Evolutionary conservation across 2,797 vertebrate species (phyloP), one percentile per base, ranked within the genome.

Genomic region (Sebastiscus albofasciatus): DNA sequence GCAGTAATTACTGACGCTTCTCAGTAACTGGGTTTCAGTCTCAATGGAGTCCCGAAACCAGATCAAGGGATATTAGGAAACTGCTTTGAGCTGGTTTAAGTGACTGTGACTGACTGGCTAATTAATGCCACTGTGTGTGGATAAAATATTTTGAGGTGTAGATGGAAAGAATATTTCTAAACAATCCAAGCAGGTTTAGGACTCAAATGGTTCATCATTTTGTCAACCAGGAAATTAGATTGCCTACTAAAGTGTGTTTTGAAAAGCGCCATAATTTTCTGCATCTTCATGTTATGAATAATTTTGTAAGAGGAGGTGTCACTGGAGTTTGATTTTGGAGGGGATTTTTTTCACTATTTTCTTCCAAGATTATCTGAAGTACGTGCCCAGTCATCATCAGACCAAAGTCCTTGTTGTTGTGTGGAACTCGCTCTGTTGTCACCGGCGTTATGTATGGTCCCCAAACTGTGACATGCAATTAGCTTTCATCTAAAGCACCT

Each of bases 401-500:
- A 61, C 71, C 77, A 58, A 68, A 84, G 62, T 87, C 82, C 84
- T 84, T 79, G 79, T 81, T 73, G 85, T 86, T 33, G 69, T 72
- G 36, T 80, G 81, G 74, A 80, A 79, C 68, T 81, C 22, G 70
- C 77, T 83, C 80, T 77, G 90, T 92, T 87, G 88, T 92, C 84
- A 67, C 78, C 54, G 56, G 34, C 54, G 81, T 86, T 86, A 26
- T 86, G 83, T 85, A 72, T 67, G 76, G 76, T 77, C 77, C 86
- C 90, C 82, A 90, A 89, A 93, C 83, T 87, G 93, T 90, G 94
- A 94, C 92, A 92, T 60, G 87, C 89, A 94, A 94, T 94, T 93
- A 94, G 93, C 92, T 94, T 93, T 93, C 91, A 94, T 92, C 91
- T 92, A 75, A 93, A 93, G 89, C 90, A 94, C 92, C 93, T 94